Evolutionary conservation across 2,113 vertebrate genomes (phyloP).

Genomic region (Platysternon megacephalum): DNA sequence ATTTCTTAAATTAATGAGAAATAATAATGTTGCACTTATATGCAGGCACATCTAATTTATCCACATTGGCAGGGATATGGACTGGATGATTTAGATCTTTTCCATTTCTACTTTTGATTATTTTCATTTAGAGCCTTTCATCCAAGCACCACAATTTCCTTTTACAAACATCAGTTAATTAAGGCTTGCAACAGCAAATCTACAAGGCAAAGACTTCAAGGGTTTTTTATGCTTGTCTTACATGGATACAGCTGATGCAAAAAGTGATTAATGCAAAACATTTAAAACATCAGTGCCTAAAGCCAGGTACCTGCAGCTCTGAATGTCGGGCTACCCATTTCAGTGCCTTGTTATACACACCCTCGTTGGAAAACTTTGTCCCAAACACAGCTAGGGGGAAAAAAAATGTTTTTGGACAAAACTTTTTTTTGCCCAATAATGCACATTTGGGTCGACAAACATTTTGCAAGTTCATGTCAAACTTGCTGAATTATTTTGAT

Average conservation of each 20-base stretch:
- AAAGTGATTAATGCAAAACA: not conserved
- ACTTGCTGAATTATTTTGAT: not conserved
- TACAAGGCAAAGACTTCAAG: not conserved
- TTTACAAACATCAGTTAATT: not conserved
- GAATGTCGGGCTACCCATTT: not conserved
- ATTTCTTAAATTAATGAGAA: not conserved
- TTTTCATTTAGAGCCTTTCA: not conserved
- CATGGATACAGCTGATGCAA: not conserved
- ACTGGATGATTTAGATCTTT: not conserved
- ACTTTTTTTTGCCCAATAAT: not conserved
- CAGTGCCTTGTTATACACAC: not conserved
- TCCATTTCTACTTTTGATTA: not conserved
- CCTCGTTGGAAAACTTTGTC: not conserved
- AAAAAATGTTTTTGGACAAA: not conserved
- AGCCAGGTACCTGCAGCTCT: not conserved
- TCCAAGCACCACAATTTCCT: not conserved
- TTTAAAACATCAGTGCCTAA: not conserved
- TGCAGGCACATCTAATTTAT: not conserved
- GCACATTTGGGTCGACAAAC: not conserved
- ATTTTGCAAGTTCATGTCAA: not conserved
- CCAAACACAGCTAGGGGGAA: not conserved
- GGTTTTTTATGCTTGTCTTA: rapidly evolving
- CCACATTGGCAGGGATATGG: not conserved
- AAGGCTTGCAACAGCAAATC: not conserved
- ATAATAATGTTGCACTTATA: not conserved